These are phyloP conservation scores for Cephus cinctus DNA, from an alignment of 1,140 invertebrate genomes.

Conservation along the genomic window DNA sequence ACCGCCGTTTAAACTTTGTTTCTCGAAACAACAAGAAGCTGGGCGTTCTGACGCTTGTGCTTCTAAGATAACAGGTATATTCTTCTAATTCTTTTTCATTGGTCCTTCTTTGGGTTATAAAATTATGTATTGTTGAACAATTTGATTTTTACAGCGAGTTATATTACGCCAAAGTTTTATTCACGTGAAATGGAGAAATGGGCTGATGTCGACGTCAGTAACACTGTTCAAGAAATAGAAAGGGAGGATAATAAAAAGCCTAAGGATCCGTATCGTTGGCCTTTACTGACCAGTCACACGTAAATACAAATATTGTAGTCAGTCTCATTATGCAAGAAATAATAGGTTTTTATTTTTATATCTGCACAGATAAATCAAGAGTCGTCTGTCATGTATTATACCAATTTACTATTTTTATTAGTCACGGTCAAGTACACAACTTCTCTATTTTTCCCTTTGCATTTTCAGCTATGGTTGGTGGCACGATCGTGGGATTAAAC, in stretches of 20 bases:
- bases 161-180: constrained; percentile 46
- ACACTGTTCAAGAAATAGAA: constrained; percentile 22
- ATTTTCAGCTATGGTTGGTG: constrained; percentile 46
- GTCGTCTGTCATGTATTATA: too few species aligned
- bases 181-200: constrained; percentile 23
- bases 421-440: not conserved
- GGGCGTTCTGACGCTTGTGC: constrained; percentile 35
- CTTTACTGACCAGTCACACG: constrained; percentile 41
- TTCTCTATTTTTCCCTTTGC: not conserved
- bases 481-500: constrained; percentile 38
- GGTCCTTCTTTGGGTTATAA: not conserved
- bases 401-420: too few species aligned
- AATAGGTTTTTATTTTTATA: not conserved
- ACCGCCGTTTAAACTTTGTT: not conserved
- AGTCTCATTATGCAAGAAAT: constrained; percentile 1
- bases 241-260: constrained; percentile 24
- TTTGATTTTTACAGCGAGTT: constrained; percentile 30
- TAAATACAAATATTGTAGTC: constrained; percentile 13
- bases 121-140: not conserved
- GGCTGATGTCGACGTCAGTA: constrained; percentile 18
- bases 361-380: too few species aligned
- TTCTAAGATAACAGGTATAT: constrained; percentile 35
- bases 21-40: not conserved
- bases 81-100: not conserved
- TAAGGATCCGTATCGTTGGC: constrained; percentile 28